Evolutionary conservation across 2,888 invertebrate species (phyloP), one percentile per base, ranked within the genome.

Genomic region (Scaptomyza polygonia): DNA sequence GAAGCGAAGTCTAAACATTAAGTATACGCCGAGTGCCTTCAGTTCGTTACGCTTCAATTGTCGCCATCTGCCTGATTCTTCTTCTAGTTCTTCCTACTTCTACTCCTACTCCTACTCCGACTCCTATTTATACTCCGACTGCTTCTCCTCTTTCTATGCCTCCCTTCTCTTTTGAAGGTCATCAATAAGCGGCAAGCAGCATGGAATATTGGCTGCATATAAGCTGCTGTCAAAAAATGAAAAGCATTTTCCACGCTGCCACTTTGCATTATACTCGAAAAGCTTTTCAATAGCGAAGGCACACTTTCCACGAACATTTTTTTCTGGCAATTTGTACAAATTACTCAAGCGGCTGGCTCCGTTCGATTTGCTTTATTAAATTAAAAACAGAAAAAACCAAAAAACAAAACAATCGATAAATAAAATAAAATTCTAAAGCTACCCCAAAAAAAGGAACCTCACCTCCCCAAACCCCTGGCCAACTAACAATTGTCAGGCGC

Each of bases 311-410:
- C 25, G 16, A 62, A 21, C 39, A 12, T 2, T 11, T 8, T 47
- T 48, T 45, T n/a, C n/a, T 53, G 67, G 80, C 88, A 87, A 86
- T 84, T 84, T 85, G 83, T 73, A 73, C 83, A 86, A 74, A 84
- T 84, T 86, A 86, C 86, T 67, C 65, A 65, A 72, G 67, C 52
- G 16, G 16, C 57, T 53, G 48, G 52, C 70, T 72, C 79, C 84
- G 78, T 74, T 82, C 84, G 78, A 86, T 86, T 84, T 82, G 70
- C 71, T 77, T 85, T 87, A 87, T 84, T 82, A 82, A 87, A 79
- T 77, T 70, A 27, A 48, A 47, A n/a, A n/a, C n/a, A n/a, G n/a
- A n/a, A n/a, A n/a, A n/a, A n/a, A n/a, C n/a, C n/a, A n/a, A n/a
- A 48, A 21, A 34, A 62, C 18, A n/a, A 27, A 42, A 16, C 11